Percentiles rank a stretch among this genome's conserved stretches.
Evolutionary conservation across 2,113 vertebrate genomes (phyloP).

Genomic region (Mastomys coucha): DNA sequence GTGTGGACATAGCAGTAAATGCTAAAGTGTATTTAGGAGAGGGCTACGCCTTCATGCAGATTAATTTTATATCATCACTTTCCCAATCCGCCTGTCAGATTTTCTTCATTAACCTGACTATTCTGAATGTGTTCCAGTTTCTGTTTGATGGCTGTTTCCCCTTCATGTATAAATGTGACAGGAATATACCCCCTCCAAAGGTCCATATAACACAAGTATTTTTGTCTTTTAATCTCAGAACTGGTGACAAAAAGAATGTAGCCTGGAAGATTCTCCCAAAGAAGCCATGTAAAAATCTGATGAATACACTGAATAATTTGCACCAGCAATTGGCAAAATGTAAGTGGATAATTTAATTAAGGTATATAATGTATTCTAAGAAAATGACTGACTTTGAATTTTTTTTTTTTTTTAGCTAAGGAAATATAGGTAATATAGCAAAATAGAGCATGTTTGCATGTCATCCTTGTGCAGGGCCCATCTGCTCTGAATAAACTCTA

Average conservation of each 20-base stretch:
- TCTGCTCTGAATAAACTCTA: not conserved
- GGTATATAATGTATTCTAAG: constrained; percentile 46
- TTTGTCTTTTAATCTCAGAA: constrained; percentile 88
- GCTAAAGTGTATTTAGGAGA: constrained; percentile 51
- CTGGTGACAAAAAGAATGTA: constrained; percentile 95
- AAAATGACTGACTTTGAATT: constrained; percentile 11
- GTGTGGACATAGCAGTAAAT: not conserved
- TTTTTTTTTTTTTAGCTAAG: not conserved
- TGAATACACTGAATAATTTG: constrained; percentile 94
- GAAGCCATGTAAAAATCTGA: constrained; percentile 97
- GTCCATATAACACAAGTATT: constrained; percentile 57
- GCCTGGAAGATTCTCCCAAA: constrained; percentile 98
- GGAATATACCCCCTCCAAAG: not conserved
- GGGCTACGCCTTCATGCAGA: not conserved
- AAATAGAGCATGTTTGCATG: not conserved
- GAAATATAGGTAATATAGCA: not conserved
- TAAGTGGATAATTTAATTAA: constrained; percentile 87
- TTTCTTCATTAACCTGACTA: constrained; percentile 58
- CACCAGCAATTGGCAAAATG: constrained; percentile 95
- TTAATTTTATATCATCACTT: constrained; percentile 54
- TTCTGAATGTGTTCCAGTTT: constrained; percentile 37
- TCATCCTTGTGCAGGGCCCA: not conserved
- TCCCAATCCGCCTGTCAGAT: not conserved
- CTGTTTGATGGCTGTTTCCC: constrained; percentile 21
- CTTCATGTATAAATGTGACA: constrained; percentile 21